phyloP scores from a whole-genome alignment of 2,888 invertebrate species.

The Lathronympha strigana region DNA sequence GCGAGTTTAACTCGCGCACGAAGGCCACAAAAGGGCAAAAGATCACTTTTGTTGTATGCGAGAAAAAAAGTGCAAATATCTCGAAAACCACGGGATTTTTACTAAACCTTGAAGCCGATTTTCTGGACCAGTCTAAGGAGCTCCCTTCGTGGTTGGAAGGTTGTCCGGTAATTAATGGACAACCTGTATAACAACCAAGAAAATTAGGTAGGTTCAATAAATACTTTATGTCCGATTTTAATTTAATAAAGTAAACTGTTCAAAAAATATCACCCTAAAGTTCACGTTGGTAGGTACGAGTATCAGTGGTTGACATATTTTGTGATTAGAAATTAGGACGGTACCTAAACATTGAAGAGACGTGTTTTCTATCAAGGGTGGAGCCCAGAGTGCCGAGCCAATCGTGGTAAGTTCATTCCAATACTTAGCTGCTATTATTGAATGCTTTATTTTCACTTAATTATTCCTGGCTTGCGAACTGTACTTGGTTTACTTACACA shows the following conservation, averaged over 20 bases:
- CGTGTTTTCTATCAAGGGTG: conserved; percentile 85
- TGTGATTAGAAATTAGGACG: conserved; percentile 38
- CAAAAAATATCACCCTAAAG: background rate
- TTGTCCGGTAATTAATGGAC: no score
- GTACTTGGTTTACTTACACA: conserved; percentile 48
- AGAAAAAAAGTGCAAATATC: no score
- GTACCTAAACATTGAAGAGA: conserved; percentile 49
- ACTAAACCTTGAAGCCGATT: no score
- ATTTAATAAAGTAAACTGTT: background rate
- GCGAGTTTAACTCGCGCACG: no score
- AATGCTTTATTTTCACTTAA: conserved; percentile 55
- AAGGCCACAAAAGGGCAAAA: no score
- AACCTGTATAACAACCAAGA: background rate
- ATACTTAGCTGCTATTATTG: conserved; percentile 53
- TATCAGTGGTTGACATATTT: background rate
- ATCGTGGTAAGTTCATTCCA: conserved; percentile 93
- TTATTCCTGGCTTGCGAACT: conserved; percentile 46
- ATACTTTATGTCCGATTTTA: background rate
- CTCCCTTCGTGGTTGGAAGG: no score
- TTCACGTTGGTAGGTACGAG: background rate
- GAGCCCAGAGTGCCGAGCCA: conserved; percentile 95
- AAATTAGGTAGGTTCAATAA: background rate
- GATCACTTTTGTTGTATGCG: no score
- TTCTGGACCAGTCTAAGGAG: no score
- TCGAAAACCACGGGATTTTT: no score